phyloP scores from a whole-genome alignment of 2,113 vertebrate species.

The Mastomys natalensis region DNA sequence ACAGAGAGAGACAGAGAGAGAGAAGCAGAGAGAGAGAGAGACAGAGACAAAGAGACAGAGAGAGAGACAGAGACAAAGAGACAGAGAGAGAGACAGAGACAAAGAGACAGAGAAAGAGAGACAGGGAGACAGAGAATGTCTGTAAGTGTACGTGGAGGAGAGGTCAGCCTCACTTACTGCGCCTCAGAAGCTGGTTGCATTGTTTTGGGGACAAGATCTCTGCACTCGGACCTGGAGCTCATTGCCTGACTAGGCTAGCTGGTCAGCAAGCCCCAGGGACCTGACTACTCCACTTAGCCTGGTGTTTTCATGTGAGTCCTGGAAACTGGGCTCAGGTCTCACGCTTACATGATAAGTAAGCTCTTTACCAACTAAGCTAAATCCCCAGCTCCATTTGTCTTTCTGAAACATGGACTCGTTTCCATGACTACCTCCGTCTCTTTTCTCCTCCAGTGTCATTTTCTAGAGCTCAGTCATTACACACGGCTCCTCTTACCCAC shows the following conservation, averaged over 20 bases:
- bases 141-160: neutral
- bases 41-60: neutral
- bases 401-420: neutral
- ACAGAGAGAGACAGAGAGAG: neutral
- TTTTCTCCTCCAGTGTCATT: neutral
- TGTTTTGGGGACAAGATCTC: neutral
- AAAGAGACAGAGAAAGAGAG: no score
- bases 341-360: neutral
- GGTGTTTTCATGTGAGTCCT: neutral
- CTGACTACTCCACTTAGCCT: neutral
- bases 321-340: neutral
- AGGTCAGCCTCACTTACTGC: neutral
- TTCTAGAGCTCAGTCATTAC: neutral
- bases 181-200: neutral
- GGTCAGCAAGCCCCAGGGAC: neutral
- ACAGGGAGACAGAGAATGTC: no score
- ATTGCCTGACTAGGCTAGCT: neutral
- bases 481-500: neutral
- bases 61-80: no score
- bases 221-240: neutral
- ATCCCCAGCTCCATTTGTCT: neutral
- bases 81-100: no score
- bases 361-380: neutral
- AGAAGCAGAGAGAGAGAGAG: no score
- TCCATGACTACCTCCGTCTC: neutral